These are phyloP conservation scores for Euura lappo DNA, from an alignment of 1,140 invertebrate species.

Conservation along the genomic window DNA sequence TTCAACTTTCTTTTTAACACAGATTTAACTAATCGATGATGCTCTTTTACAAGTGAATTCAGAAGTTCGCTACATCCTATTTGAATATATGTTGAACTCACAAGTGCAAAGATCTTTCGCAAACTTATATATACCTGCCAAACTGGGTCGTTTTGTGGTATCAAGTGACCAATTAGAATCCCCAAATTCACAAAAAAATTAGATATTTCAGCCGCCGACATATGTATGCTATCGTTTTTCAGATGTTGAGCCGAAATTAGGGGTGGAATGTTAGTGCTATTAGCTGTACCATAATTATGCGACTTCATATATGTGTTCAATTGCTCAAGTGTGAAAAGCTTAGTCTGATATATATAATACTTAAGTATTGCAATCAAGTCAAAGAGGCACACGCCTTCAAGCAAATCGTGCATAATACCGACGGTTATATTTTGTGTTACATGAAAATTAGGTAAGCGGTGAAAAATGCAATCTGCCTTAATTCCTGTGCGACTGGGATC, in stretches of 20 bases:
- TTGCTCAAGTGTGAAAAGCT: slow-evolving; percentile 31
- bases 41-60: slow-evolving; percentile 17
- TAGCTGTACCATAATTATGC: slow-evolving; percentile 23
- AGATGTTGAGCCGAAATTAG: slow-evolving; percentile 15
- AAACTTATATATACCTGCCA: slow-evolving; percentile 27
- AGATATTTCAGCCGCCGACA: slow-evolving; percentile 27
- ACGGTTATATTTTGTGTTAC: slow-evolving; percentile 44
- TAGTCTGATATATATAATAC: slow-evolving; percentile 25
- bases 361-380: background rate
- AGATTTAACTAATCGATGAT: slow-evolving; percentile 19
- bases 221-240: slow-evolving; percentile 25
- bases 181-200: slow-evolving; percentile 26
- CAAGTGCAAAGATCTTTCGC: slow-evolving; percentile 20
- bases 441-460: slow-evolving; percentile 45
- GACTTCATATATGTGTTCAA: slow-evolving; percentile 31
- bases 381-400: slow-evolving; percentile 17
- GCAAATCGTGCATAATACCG: slow-evolving; percentile 32
- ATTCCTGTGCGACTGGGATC: slow-evolving; percentile 34
- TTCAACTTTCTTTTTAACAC: slow-evolving; percentile 10
- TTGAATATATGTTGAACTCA: slow-evolving; percentile 18
- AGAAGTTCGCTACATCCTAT: slow-evolving; percentile 6
- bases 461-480: slow-evolving; percentile 46
- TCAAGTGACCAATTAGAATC: slow-evolving; percentile 23
- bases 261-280: slow-evolving; percentile 13
- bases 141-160: slow-evolving; percentile 12